Evolutionary conservation across 1,140 invertebrate species (phyloP), one percentile per base, ranked within the genome.

Genomic region (Glossosoma conforme): DNA sequence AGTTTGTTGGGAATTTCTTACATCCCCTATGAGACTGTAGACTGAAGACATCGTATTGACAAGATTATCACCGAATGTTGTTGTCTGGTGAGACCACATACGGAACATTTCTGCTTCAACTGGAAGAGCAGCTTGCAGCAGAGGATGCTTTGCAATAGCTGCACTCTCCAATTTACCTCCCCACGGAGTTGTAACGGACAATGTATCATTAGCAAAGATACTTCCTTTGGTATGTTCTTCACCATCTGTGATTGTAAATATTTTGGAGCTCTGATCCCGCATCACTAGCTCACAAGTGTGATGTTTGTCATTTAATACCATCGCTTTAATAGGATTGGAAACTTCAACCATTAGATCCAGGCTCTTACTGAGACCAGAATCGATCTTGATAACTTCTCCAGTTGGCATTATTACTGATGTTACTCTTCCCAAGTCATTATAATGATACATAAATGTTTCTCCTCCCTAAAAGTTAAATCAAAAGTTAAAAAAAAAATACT

Each of bases 91-190:
- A 22, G 86, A 89, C 84, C 87, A 89, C 77, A 90, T 87, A 8
- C 86, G 87, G 28, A 93, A 74, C 82, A 95, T 90, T 74, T 93
- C 91, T 10, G 91, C 87, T 72, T 94, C 92, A 1, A 94, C 88
- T 2, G 91, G 89, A 58, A 95, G 74, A 2, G 89, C 84, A 1
- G 89, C 85, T 72, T 93, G 87, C 20, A 95, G 71, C 2, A 94
- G 67, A 0, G 91, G 91, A 73, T 95, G 91, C 33, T 89, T 82
- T 1, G 88, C 85, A 6, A 85, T 82, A 2, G 87, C 86, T 0
- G 86, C 81, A 45, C 85, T 85, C 59, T 85, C 74, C 24, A 87
- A 75, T 56, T 79, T 75, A n/a, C 83, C 84, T 11, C 81, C 80
- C 65, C 82, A 84, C 1, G 85, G 80, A 3, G 84, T 77, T 44